These are phyloP conservation scores for Oryzias curvinotus DNA, from an alignment of 2,113 vertebrate genomes.

Conservation along the genomic window DNA sequence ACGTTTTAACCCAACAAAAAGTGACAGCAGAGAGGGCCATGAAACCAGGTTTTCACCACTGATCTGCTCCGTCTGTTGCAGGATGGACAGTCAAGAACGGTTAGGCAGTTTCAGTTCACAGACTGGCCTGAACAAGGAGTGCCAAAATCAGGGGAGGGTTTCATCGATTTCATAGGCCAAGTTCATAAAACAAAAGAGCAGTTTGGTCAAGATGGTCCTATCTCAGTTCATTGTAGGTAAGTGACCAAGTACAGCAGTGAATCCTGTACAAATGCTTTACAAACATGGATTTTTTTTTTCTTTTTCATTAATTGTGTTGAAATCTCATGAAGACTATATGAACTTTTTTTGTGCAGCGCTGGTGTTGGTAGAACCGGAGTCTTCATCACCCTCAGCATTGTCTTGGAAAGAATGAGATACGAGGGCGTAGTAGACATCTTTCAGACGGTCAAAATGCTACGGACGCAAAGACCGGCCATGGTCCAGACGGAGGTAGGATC, in stretches of 20 bases:
- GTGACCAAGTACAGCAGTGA: constrained; percentile 18
- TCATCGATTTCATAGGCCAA: constrained; percentile 99
- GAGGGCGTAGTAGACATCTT: constrained; percentile 99
- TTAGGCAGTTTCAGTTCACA: constrained; percentile 98
- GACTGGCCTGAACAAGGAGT: constrained; percentile 99
- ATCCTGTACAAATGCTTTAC: neutral
- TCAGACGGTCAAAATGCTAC: constrained; percentile 99
- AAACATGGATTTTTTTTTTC: too few relatives aligned
- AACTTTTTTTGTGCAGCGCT: constrained; percentile 78
- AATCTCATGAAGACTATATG: neutral
- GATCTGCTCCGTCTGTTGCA: constrained; percentile 49
- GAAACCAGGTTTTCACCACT: neutral
- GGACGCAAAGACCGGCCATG: constrained; percentile 98
- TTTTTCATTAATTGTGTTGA: too few relatives aligned
- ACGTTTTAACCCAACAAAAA: too few relatives aligned
- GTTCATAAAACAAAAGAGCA: constrained; percentile 99
- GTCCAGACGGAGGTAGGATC: constrained; percentile 95
- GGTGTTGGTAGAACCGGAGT: constrained; percentile 97
- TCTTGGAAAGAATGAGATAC: constrained; percentile 98
- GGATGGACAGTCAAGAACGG: constrained; percentile 98
- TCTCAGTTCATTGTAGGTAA: constrained; percentile 98
- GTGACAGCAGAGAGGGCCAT: too few relatives aligned
- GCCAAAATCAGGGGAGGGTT: constrained; percentile 98
- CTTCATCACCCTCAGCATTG: constrained; percentile 99
- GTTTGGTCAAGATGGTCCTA: constrained; percentile 98